Evolutionary conservation across 2,888 invertebrate genomes (phyloP).

Genomic region (Phortica magna): DNA sequence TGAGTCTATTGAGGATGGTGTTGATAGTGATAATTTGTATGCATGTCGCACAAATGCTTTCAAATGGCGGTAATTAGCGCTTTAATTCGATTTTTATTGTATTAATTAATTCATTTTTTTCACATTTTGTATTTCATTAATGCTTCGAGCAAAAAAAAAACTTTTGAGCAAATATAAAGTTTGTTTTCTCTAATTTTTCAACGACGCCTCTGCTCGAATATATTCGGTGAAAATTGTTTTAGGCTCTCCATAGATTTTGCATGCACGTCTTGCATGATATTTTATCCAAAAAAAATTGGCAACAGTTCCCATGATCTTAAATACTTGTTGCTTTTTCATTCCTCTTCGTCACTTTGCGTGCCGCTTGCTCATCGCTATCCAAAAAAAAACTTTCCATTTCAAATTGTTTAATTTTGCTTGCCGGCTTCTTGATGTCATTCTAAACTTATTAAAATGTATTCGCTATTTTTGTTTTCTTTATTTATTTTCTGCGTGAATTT

Average conservation of each 20-base stretch:
- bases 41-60: not conserved
- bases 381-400: constrained; percentile 3
- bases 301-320: too few species aligned
- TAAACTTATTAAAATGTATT: not conserved
- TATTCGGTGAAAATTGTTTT: too few species aligned
- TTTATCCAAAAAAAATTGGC: too few species aligned
- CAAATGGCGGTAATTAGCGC: not conserved
- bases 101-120: not conserved
- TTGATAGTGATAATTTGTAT: not conserved
- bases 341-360: not conserved
- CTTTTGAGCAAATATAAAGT: not conserved
- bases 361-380: not conserved
- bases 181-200: not conserved
- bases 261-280: constrained; percentile 10
- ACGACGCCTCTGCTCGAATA: not conserved
- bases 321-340: not conserved
- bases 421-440: not conserved
- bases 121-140: not conserved
- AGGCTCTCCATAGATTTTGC: not conserved
- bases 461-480: not conserved
- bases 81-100: not conserved
- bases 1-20: constrained; percentile 7
- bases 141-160: not conserved
- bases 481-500: not conserved
- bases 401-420: not conserved